Base-by-base conservation (phyloP, 1,140 invertebrate genomes). In the Pogonomyrmex barbatus region DNA sequence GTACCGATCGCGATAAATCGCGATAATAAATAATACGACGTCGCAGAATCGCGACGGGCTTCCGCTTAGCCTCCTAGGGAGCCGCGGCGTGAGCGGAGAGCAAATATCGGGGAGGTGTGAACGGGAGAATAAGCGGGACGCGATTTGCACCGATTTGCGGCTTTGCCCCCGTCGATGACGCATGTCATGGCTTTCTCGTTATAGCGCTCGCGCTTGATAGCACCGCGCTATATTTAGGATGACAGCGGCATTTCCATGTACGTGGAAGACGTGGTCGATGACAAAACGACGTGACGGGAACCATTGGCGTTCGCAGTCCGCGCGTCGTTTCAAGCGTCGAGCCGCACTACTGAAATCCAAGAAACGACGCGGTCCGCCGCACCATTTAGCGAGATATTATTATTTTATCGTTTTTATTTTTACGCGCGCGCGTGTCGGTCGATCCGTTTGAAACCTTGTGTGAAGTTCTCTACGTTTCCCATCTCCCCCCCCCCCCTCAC, bases 361-460 rank as follows among this genome's bases (percentile, higher is more conserved):
- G 54, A 82, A 47, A 73, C 12, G 17, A 65, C 14, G 14, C 42
- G 58, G 12, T 14, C 24, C 33, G 33, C 33, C 33, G 12, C 47
- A 14, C 24, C 79, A 54, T 73, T 82, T 50, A 62, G 17, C 30
- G 17, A n/a, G 42, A 50, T 60, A 83, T 82, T 71, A 68, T 70
- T 56, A 58, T 82, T 82, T 83, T n/a, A 12, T 30, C 12, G 42
- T 30, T 60, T 75, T n/a, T 60, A 82, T 82, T 82, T 82, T 82
- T 67, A 17, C 62, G 24, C 2, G 10, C 42, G 12, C n/a, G 54
- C 47, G 10, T 24, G 45, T 58, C n/a, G 39, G 33, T 60, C 42
- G 24, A 45, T 47, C 12, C 54, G 5, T 47, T 60, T 73, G 30
- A 83, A 75, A 60, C n/a, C 12, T 17, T 50, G 17, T 54, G 30